Conservation (phyloP, 37 sponge, comb jelly and placozoan species). For the Amphimedon queenslandica region DNA sequence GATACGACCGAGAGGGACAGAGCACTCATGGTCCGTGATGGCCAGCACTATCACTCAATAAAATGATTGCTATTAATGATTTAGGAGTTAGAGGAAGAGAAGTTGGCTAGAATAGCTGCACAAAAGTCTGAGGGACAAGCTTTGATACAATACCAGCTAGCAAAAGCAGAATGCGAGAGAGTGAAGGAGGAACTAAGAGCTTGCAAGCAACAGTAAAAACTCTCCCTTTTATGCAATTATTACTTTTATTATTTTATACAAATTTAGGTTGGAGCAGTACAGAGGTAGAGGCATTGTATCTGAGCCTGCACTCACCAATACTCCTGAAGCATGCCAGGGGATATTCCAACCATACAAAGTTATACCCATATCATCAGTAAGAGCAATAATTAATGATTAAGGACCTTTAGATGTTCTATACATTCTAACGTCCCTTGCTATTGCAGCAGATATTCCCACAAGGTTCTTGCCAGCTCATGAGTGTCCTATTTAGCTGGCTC, state of each 20-base stretch:
- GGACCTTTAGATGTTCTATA: too few relatives aligned
- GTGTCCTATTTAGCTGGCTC: too few relatives aligned
- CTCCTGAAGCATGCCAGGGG: not conserved
- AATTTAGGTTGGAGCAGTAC: not conserved
- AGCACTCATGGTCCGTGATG: constrained; percentile 65
- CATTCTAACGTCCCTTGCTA: too few relatives aligned
- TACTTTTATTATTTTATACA: not conserved
- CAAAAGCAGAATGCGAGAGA: constrained; percentile 68
- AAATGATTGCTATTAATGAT: not conserved
- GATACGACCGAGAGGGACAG: constrained; percentile 86
- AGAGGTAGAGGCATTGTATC: not conserved
- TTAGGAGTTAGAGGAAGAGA: constrained; percentile 71
- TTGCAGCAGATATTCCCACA: too few relatives aligned
- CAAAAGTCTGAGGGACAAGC: constrained; percentile 77
- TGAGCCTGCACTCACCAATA: not conserved
- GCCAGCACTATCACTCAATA: not conserved
- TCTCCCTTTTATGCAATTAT: too few relatives aligned
- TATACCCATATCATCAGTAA: not conserved
- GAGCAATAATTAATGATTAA: not conserved
- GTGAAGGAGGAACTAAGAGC: constrained; percentile 49
- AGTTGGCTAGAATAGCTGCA: constrained; percentile 26
- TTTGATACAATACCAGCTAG: constrained; percentile 71
- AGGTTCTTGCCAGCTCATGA: too few relatives aligned
- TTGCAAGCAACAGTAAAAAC: constrained; percentile 40
- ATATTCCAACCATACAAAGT: not conserved